Percentiles rank a stretch among this genome's conserved stretches.
phyloP scores from a whole-genome alignment of 2,888 invertebrate genomes.

The Perdita meconis region DNA sequence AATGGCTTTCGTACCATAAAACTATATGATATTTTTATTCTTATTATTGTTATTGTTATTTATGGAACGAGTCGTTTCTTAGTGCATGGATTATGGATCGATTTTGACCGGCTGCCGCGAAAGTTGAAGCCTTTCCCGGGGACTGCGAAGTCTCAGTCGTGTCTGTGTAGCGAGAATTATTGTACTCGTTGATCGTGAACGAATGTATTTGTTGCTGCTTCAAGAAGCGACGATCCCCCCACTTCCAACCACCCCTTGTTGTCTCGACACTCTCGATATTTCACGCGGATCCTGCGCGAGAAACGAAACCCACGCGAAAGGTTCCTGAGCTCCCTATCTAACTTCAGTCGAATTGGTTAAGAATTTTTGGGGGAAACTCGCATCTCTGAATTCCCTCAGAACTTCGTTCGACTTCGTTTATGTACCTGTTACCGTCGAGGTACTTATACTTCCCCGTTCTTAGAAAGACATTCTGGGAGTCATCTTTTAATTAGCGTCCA shows the following conservation, averaged over 20 bases:
- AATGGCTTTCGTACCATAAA: conserved; percentile 66
- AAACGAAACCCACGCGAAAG: not conserved
- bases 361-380: not conserved
- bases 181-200: conserved; percentile 54
- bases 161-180: conserved; percentile 64
- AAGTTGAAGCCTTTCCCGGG: conserved; percentile 43
- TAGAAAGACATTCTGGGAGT: not conserved
- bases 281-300: not conserved
- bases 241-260: too few relatives aligned
- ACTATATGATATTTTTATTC: conserved; percentile 35
- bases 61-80: conserved; percentile 70
- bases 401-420: not conserved
- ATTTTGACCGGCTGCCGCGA: conserved; percentile 45
- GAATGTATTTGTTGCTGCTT: conserved; percentile 67
- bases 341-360: not conserved
- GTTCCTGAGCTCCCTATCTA: not conserved
- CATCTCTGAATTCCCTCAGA: not conserved
- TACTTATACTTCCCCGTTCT: not conserved
- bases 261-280: not conserved
- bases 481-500: not conserved
- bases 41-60: conserved; percentile 62
- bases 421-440: not conserved
- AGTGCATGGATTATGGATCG: conserved; percentile 68
- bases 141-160: conserved; percentile 50
- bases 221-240: conserved; percentile 35